Conservation (phyloP, 2,888 invertebrate genomes). For the Pristionchus mayeri region DNA sequence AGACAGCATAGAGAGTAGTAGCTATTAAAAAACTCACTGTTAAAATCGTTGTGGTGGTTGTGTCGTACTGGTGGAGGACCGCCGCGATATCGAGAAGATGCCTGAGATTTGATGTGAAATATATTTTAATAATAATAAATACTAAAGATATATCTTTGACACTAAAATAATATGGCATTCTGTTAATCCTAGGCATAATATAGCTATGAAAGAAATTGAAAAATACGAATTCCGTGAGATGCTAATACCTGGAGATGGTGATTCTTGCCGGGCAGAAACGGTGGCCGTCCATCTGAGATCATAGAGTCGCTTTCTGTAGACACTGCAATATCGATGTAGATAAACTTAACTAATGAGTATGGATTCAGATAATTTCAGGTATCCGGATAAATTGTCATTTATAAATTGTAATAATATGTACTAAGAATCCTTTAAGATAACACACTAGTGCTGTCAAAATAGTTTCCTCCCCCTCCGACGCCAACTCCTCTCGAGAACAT, state of each 20-base stretch:
- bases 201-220: too few relatives aligned
- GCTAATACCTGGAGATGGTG: constrained; percentile 23
- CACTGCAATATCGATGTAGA: constrained; percentile 57
- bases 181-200: too few relatives aligned
- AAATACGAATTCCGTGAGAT: too few relatives aligned
- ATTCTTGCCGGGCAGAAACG: not conserved
- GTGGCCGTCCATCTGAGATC: constrained; percentile 55
- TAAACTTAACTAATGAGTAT: too few relatives aligned
- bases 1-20: too few relatives aligned
- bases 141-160: too few relatives aligned
- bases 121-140: too few relatives aligned
- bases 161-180: too few relatives aligned
- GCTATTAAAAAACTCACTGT: too few relatives aligned
- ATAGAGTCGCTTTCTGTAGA: constrained; percentile 68
- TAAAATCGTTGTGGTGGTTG: constrained; percentile 46
- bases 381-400: not conserved
- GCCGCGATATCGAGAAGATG: not conserved
- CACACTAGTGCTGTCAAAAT: constrained; percentile 43
- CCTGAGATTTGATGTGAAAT: too few relatives aligned
- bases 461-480: constrained; percentile 33
- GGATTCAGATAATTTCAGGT: too few relatives aligned
- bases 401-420: not conserved
- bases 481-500: not conserved
- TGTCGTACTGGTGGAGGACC: constrained; percentile 19
- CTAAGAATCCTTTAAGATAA: not conserved